Conservation (phyloP, 2,888 invertebrate species). For the Hirtodrosophila duncani region DNA sequence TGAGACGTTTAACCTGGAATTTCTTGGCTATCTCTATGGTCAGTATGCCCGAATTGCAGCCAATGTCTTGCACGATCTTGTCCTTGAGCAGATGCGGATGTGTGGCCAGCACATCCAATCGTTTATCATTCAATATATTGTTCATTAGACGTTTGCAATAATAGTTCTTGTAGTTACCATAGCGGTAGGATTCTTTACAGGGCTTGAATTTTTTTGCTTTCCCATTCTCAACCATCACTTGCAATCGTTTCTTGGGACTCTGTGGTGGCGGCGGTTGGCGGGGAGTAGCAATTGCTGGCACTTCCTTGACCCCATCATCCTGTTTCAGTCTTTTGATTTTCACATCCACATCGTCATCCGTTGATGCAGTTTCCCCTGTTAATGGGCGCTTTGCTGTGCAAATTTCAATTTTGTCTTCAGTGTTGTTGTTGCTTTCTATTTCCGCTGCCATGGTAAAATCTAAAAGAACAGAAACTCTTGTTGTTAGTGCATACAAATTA, state of each 20-base stretch:
- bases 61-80: conserved; percentile 90
- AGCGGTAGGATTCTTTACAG: conserved; percentile 56
- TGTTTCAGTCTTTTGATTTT: conserved; percentile 39
- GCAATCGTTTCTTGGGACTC: conserved; percentile 52
- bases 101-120: conserved; percentile 83
- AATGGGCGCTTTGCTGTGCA: conserved; percentile 27
- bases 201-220: conserved; percentile 12
- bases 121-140: conserved; percentile 83
- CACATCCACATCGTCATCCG: not conserved
- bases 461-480: conserved; percentile 3
- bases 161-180: conserved; percentile 81
- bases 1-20: conserved; percentile 83
- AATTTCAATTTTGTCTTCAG: not conserved
- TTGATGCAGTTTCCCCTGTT: not conserved
- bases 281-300: not conserved
- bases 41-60: conserved; percentile 92
- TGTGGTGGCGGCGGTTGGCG: conserved; percentile 19
- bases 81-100: conserved; percentile 84
- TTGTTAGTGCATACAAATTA: too few relatives aligned
- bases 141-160: conserved; percentile 88
- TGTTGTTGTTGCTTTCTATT: conserved; percentile 41
- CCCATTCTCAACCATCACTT: conserved; percentile 8
- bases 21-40: conserved; percentile 87
- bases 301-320: not conserved
- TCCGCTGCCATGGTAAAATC: conserved; percentile 43